Evolutionary conservation across 1,140 invertebrate species (phyloP), one percentile per base, ranked within the genome.

Genomic region (Pemphigus obesinymphae): DNA sequence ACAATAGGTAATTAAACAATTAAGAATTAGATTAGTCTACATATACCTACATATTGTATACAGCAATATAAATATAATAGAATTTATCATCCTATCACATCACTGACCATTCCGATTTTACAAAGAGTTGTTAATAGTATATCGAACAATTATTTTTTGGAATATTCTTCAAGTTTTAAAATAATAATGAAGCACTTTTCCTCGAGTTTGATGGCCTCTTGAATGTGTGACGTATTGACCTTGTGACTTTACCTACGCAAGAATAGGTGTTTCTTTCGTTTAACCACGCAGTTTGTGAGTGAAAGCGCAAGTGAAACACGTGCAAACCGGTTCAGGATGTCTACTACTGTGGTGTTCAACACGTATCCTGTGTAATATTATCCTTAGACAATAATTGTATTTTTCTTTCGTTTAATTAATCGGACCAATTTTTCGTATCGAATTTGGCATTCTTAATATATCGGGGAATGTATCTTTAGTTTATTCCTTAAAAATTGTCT

Each of bases 251-350:
- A 34, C 26, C 70, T 50, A 31, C 50, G 5, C 29, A 40, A 55
- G 11, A 55, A 17, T 76, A 58, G 72, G 72, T 76, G 48, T 55
- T 78, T 75, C 45, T 20, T 53, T 75, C n/a, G n/a, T 75, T 78
- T 11, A 6, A 45, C 10, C 37, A 4, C 53, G 8, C 3, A 31
- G 55, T 58, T 80, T 45, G n/a, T n/a, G 37, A 34, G 76, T 80
- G 76, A 80, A 80, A 80, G 76, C 15, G 53, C 17, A 80, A 80
- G 76, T 80, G 37, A 78, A 58, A 43, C 37, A 63, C 34, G 50
- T 76, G 50, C 20, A 45, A 80, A 80, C 55, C 76, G 58, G 76
- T 80, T 55, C 76, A 80, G 76, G 76, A 80, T 80, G 76, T 80
- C 76, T 58, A n/a, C 40, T 17, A 29, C 5, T 17, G 29, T 73